Percentiles rank a stretch among this genome's conserved stretches.
Evolutionary conservation across 2,113 vertebrate genomes (phyloP).

Genomic region (Esox niger): DNA sequence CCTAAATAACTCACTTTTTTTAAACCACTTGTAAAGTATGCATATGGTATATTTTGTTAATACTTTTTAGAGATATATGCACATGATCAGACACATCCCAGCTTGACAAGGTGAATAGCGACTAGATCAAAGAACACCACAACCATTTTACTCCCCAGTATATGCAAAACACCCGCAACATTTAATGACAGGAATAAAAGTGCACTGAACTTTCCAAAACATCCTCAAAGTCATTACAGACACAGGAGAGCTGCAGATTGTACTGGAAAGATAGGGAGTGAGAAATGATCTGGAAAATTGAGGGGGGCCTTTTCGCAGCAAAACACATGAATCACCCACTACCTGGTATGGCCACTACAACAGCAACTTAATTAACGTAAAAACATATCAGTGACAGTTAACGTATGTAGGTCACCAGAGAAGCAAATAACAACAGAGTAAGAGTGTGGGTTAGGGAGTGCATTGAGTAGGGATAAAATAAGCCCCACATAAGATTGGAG

Average conservation of each 20-base stretch:
- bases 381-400: constrained; percentile 16
- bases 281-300: background rate
- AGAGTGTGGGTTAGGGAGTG: background rate
- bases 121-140: background rate
- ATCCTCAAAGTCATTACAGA: background rate
- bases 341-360: constrained; percentile 26
- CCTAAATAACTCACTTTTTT: too few relatives aligned
- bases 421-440: constrained; percentile 1
- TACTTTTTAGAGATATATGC: background rate
- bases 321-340: constrained; percentile 18
- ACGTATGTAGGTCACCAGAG: constrained; percentile 40
- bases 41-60: too few relatives aligned
- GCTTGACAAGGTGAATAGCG: background rate
- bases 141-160: background rate
- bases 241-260: background rate
- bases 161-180: background rate
- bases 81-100: background rate
- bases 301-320: background rate
- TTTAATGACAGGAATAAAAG: background rate
- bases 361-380: constrained; percentile 7
- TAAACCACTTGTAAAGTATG: too few relatives aligned
- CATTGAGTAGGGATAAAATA: background rate
- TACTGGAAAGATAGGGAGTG: background rate
- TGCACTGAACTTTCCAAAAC: background rate
- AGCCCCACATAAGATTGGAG: background rate